Percentiles rank a stretch among this genome's conserved stretches.
These are phyloP conservation scores for Monoplex corrugatus DNA, from an alignment of 2,888 invertebrate species.

Conservation along the genomic window DNA sequence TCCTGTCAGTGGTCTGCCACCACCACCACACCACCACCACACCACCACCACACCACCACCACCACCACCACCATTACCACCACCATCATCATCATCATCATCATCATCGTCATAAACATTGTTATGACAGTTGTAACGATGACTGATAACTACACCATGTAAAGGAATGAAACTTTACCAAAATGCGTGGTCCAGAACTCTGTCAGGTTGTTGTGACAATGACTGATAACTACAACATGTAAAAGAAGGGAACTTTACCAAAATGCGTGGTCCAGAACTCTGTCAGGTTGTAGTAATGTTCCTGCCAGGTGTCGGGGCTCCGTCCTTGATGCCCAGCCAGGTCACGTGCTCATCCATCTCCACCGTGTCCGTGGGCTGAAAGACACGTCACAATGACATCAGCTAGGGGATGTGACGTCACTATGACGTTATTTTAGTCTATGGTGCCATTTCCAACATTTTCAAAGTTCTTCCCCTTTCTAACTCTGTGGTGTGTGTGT, in stretches of 20 bases:
- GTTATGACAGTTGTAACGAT: no score
- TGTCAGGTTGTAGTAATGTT: conserved; percentile 47
- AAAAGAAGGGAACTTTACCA: conserved; percentile 28
- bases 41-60: no score
- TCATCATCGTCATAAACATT: no score
- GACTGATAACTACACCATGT: no score
- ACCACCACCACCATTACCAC: no score
- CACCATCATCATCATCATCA: no score
- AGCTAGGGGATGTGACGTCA: neutral
- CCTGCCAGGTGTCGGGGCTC: conserved; percentile 47
- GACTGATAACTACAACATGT: no score
- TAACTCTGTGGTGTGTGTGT: neutral
- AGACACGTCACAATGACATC: neutral
- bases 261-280: conserved; percentile 43
- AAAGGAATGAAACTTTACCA: conserved; percentile 29
- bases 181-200: conserved; percentile 43
- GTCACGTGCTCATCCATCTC: conserved; percentile 54
- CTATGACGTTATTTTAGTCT: neutral
- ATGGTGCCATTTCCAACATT: no score
- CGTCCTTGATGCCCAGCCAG: conserved; percentile 49
- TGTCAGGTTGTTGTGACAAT: no score
- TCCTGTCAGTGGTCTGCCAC: no score
- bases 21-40: no score
- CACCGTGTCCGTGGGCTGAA: conserved; percentile 37
- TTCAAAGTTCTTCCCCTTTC: no score